A percentile compares a stretch with the other conserved stretches of the same genome.
Evolutionary conservation across 2,888 invertebrate species (phyloP).

Genomic region (Philereme transversata): DNA sequence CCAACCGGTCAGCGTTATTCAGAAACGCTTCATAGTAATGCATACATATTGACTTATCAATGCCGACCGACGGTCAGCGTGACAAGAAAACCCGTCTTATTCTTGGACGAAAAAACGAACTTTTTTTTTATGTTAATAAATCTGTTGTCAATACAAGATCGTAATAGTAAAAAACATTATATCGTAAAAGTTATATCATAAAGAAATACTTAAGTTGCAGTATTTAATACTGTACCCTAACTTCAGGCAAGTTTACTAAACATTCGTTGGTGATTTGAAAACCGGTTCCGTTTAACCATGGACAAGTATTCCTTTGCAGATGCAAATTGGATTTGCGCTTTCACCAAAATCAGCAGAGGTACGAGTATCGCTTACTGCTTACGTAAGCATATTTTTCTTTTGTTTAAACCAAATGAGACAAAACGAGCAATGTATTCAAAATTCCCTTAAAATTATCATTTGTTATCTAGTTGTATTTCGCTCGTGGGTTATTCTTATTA

Average conservation of each 20-base stretch:
- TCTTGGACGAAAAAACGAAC: too few relatives aligned
- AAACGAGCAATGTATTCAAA: slow-evolving; percentile 28
- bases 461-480: slow-evolving; percentile 42
- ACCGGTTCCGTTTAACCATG: background rate
- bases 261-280: background rate
- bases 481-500: slow-evolving; percentile 51
- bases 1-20: too few relatives aligned
- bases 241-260: background rate
- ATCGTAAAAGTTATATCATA: too few relatives aligned
- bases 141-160: too few relatives aligned
- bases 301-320: too few relatives aligned
- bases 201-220: too few relatives aligned
- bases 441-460: slow-evolving; percentile 26
- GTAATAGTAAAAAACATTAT: too few relatives aligned
- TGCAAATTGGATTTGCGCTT: background rate
- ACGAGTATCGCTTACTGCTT: slow-evolving; percentile 14
- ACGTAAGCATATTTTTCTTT: slow-evolving; percentile 15
- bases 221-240: background rate
- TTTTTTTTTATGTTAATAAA: too few relatives aligned
- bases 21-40: too few relatives aligned
- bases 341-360: background rate
- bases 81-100: too few relatives aligned
- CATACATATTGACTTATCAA: too few relatives aligned
- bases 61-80: too few relatives aligned
- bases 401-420: slow-evolving; percentile 11